phyloP scores from a whole-genome alignment of 2,888 invertebrate species.

The Pyrochroa serraticornis region DNA sequence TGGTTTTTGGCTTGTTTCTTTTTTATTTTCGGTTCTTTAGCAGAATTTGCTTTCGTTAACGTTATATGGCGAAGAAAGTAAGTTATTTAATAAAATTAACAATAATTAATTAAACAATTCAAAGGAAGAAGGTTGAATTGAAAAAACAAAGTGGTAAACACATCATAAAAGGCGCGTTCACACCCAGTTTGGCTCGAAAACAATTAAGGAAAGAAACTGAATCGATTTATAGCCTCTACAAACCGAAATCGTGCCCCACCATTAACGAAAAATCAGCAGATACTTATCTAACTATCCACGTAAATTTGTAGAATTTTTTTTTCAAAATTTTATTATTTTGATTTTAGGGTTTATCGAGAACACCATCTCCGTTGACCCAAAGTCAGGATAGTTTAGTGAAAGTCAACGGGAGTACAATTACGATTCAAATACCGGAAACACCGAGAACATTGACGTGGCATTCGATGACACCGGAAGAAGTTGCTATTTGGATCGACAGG shows the following conservation, averaged over 20 bases:
- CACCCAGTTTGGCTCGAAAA: constrained; percentile 76
- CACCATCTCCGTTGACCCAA: constrained; percentile 71
- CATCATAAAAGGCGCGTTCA: constrained; percentile 82
- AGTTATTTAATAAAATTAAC: constrained; percentile 44
- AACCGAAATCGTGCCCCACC: constrained; percentile 76
- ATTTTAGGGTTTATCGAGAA: background rate
- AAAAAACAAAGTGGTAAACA: constrained; percentile 68
- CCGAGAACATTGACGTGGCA: constrained; percentile 66
- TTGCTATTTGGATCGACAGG: constrained; percentile 86
- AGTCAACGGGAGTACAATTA: constrained; percentile 40
- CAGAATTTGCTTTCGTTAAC: constrained; percentile 88
- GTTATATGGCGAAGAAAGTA: constrained; percentile 86
- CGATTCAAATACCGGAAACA: constrained; percentile 43
- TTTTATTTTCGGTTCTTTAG: constrained; percentile 85
- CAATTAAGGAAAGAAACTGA: constrained; percentile 68
- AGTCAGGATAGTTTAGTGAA: constrained; percentile 67
- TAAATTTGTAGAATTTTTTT: constrained; percentile 53
- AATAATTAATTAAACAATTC: background rate
- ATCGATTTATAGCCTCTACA: constrained; percentile 66
- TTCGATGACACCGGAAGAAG: constrained; percentile 87
- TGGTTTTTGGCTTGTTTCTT: constrained; percentile 87
- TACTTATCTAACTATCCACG: constrained; percentile 78
- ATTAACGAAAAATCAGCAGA: constrained; percentile 68
- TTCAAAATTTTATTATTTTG: background rate
- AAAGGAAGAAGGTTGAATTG: constrained; percentile 29